Conservation (phyloP, 2,888 invertebrate species). For the Lacanobia wlatinum region DNA sequence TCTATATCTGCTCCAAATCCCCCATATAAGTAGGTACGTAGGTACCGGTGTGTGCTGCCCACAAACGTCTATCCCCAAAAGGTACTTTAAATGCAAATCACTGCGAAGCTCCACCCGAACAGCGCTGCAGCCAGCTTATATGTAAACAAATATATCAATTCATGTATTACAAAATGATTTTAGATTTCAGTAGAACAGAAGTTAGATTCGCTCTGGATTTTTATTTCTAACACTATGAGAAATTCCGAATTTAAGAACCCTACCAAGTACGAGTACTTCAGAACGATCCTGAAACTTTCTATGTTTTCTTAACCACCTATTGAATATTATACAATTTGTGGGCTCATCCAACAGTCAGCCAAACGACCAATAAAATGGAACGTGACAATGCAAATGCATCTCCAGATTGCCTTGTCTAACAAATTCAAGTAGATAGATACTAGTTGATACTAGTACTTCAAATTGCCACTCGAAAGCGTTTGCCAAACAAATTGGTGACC, state of each 20-base stretch:
- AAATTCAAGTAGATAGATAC: neutral
- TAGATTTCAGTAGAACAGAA: constrained; percentile 1
- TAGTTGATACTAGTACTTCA: too few species aligned
- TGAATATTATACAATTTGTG: too few species aligned
- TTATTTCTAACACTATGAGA: neutral
- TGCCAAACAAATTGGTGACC: constrained; percentile 21
- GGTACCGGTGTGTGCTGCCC: constrained; percentile 61
- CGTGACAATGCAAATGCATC: neutral
- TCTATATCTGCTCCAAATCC: constrained; percentile 65
- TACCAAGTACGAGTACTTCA: too few species aligned
- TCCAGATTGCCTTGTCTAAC: neutral
- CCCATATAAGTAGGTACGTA: constrained; percentile 18
- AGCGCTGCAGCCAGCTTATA: constrained; percentile 31
- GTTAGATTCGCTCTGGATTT: neutral
- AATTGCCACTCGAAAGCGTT: neutral
- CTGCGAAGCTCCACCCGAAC: constrained; percentile 74
- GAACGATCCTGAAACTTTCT: neutral
- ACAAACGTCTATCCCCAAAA: constrained; percentile 76
- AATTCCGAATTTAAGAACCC: neutral
- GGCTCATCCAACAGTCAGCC: too few species aligned
- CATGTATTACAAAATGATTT: constrained; percentile 31
- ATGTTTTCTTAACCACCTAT: too few species aligned
- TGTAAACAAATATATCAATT: constrained; percentile 50
- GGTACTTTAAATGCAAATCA: constrained; percentile 85
- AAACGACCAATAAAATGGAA: too few species aligned